phyloP scores from a whole-genome alignment of 2,113 vertebrate genomes.

The Ancistrus triradiatus region DNA sequence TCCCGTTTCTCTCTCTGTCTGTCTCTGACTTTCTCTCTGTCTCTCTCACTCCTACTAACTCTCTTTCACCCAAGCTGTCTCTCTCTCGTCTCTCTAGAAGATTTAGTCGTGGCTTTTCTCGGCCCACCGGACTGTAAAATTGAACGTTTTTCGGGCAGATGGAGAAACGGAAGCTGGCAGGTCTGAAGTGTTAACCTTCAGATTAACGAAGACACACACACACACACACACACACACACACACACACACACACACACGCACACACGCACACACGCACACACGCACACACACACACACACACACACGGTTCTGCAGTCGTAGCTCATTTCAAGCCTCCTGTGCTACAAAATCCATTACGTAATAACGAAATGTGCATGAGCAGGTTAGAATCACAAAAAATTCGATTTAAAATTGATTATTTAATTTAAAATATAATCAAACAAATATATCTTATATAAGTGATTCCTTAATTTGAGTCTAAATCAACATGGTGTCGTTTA shows the following conservation, averaged over 20 bases:
- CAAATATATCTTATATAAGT: no score
- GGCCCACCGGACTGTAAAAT: constrained; percentile 76
- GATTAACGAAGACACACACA: constrained; percentile 62
- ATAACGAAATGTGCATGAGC: no score
- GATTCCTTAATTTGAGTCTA: no score
- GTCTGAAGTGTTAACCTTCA: constrained; percentile 72
- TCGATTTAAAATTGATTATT: no score
- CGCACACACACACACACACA: not conserved
- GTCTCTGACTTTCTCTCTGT: not conserved
- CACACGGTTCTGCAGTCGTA: constrained; percentile 4
- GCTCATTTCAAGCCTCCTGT: constrained; percentile 19
- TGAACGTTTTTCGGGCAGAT: constrained; percentile 67
- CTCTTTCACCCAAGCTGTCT: no score
- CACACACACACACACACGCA: constrained; percentile 5
- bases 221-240: not conserved
- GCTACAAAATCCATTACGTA: constrained; percentile 17
- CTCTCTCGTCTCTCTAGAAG: constrained; percentile 45
- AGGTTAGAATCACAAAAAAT: no score
- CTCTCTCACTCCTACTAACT: no score
- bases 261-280: constrained; percentile 8
- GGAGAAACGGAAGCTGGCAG: constrained; percentile 71
- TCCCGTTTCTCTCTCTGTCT: no score
- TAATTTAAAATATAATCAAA: no score
- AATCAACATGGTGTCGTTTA: no score
- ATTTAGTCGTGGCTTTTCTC: constrained; percentile 62